Evolutionary conservation across 2,113 vertebrate genomes (phyloP).

Genomic region (Amazona guildingii): DNA sequence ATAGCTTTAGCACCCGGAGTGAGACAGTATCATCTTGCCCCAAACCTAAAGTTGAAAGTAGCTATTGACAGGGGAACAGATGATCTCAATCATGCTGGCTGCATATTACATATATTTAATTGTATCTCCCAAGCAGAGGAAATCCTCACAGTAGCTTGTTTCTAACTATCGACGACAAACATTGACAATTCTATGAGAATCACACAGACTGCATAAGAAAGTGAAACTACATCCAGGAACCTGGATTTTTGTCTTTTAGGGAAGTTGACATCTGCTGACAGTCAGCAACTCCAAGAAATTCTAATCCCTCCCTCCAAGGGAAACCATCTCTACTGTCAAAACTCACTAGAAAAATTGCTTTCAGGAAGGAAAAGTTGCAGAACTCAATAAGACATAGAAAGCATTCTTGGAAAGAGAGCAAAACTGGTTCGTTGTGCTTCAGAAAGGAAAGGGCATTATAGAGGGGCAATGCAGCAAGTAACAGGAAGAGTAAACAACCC

Average conservation of each 20-base stretch:
- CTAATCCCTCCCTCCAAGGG: neutral
- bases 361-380: neutral
- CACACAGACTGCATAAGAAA: neutral
- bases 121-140: neutral
- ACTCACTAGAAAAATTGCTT: neutral
- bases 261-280: neutral
- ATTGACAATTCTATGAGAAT: neutral
- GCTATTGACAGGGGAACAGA: neutral
- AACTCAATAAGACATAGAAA: neutral
- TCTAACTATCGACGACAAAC: neutral
- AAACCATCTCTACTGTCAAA: neutral
- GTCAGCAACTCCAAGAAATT: neutral
- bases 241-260: neutral
- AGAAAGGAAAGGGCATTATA: neutral
- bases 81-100: neutral
- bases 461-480: accelerated
- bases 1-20: neutral
- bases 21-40: neutral
- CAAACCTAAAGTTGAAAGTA: neutral
- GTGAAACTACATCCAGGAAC: neutral
- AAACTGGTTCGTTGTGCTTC: neutral
- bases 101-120: neutral
- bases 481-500: accelerated
- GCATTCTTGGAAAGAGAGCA: neutral
- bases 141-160: neutral